Percentiles rank a stretch among this genome's conserved stretches.
Conservation (phyloP, 1,140 invertebrate species). For the Bombus turneri region DNA sequence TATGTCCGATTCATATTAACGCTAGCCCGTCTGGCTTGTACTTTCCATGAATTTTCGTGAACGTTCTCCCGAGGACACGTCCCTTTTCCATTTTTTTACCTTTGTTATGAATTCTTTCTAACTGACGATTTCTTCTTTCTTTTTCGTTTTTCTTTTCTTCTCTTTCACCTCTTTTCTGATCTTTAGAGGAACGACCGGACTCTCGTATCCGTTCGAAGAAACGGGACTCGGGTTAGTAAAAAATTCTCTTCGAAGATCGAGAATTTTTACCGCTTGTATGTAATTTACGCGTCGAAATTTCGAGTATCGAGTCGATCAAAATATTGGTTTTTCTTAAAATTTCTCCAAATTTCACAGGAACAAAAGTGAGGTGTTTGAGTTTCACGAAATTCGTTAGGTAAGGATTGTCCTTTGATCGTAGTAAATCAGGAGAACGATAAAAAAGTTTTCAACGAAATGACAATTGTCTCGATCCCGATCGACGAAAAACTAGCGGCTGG, state of each 20-base stretch:
- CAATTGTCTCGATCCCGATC: background rate
- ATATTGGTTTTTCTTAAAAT: background rate
- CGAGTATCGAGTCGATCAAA: background rate
- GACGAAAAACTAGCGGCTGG: constrained; percentile 1
- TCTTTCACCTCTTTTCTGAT: background rate
- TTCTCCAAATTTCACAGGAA: background rate
- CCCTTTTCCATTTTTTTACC: too few species aligned
- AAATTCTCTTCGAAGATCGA: background rate
- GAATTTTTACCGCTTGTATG: background rate
- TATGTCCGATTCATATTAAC: constrained; percentile 71
- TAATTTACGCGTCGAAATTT: too few species aligned
- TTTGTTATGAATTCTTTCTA: background rate
- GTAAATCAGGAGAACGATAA: background rate
- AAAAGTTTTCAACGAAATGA: background rate
- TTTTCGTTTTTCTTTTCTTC: background rate
- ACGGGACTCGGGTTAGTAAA: background rate
- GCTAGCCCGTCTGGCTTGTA: background rate
- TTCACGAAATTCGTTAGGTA: background rate
- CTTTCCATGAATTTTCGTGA: constrained; percentile 25
- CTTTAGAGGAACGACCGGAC: background rate
- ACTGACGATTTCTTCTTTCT: too few species aligned
- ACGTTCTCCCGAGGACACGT: background rate
- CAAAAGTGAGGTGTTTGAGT: background rate
- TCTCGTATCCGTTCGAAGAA: background rate
- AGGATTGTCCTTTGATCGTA: background rate